Evolutionary conservation across 2,797 vertebrate species (phyloP), one percentile per base, ranked within the genome.

Genomic region (Rhabdomys pumilio): DNA sequence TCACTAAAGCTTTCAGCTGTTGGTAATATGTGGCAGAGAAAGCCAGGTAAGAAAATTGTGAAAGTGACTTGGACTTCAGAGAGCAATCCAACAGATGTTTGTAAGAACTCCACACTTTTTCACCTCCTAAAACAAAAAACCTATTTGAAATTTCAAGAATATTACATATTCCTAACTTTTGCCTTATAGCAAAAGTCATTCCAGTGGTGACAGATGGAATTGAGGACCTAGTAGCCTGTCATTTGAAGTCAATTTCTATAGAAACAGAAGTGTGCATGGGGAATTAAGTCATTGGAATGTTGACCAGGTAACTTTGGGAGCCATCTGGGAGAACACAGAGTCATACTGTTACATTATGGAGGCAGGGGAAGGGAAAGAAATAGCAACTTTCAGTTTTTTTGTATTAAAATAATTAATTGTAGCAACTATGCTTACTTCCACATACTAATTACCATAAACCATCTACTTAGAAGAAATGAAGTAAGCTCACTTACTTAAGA

Each of bases 71-170:
- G 63, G n/a, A 50, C 53, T 94, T 89, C 47, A 81, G 31, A 72
- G 50, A 44, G 24, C 6, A 89, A 89, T 85, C 12, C 26, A 87
- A 84, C 26, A 89, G 22, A 86, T 14, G 44, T 97, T 72, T 57
- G 20, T 29, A 34, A 85, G 91, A 82, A 87, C 6, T 44, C 11
- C 38, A 31, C 29, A 7, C 6, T 9, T 12, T 15, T 6, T 6
- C 2, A 10, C 34, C 8, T 53, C 11, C 38, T 65, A 34, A 81
- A 88, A 41, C 24, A n/a, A 19, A 38, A 90, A 90, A 84, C 67
- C 38, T 90, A 10, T 38, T 94, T 97, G n/a, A 83, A 93, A 94
- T 44, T 80, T 31, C 44, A 96, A 82, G n/a, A 89, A 65, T 44
- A 89, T 83, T 83, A 24, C 57, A 34, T 86, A 89, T 80, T 92